These are phyloP conservation scores for Amblyopsis hoosieri DNA, from an alignment of 2,797 vertebrate species.

Conservation along the genomic window DNA sequence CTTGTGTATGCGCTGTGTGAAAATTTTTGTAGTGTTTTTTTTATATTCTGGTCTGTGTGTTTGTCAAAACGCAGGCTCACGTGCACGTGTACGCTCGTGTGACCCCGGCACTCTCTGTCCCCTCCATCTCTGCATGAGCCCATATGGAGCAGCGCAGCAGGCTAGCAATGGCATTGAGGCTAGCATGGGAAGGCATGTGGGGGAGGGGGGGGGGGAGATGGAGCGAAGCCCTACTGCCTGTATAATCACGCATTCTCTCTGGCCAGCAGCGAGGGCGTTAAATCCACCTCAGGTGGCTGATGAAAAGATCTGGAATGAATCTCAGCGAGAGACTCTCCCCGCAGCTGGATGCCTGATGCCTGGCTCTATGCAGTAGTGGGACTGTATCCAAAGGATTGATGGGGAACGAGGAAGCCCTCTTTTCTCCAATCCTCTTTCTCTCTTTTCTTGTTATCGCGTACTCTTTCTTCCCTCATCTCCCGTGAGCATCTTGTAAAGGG, in stretches of 20 bases:
- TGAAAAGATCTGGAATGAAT: conserved; percentile 70
- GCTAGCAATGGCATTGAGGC: conserved; percentile 64
- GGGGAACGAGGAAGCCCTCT: conserved; percentile 52
- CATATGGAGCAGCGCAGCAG: conserved; percentile 49
- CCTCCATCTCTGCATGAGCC: conserved; percentile 39
- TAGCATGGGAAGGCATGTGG: conserved; percentile 27
- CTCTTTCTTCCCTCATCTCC: conserved; percentile 6
- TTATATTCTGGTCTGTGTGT: too few species aligned
- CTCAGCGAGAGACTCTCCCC: conserved; percentile 46
- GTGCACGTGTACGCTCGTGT: conserved; percentile 5
- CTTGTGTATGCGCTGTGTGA: neutral
- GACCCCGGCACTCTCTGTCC: conserved; percentile 31
- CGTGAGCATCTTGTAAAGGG: conserved; percentile 43
- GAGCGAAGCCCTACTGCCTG: conserved; percentile 43
- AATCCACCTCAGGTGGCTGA: conserved; percentile 78
- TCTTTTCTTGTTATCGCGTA: conserved; percentile 27
- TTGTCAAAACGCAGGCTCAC: neutral
- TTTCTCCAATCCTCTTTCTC: conserved; percentile 13
- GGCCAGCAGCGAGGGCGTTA: conserved; percentile 63
- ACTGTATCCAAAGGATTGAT: conserved; percentile 63
- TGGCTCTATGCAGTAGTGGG: conserved; percentile 36
- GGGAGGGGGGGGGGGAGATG: conserved; percentile 7
- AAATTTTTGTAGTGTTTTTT: neutral
- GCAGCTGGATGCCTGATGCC: conserved; percentile 36
- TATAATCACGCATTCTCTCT: conserved; percentile 64